Conservation (phyloP, 2,113 vertebrate genomes). For the Meleagris gallopavo region DNA sequence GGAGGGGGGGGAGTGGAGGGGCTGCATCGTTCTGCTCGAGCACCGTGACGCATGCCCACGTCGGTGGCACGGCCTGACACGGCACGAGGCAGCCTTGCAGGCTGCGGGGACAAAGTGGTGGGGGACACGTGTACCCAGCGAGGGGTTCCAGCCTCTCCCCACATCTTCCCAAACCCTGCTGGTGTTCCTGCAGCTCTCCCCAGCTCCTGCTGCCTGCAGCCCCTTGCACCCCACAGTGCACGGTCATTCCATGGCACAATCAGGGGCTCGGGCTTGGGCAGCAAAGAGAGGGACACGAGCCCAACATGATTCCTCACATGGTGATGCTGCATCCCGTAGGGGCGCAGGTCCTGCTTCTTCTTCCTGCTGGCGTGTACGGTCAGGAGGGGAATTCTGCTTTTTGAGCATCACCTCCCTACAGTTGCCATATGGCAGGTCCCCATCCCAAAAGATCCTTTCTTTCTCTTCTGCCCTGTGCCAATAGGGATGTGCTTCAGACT, state of each 20-base stretch:
- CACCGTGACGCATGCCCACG: not conserved
- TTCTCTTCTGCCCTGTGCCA: not conserved
- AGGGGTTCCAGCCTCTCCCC: not conserved
- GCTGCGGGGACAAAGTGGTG: not conserved
- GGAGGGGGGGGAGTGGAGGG: not conserved
- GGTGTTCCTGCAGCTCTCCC: not conserved
- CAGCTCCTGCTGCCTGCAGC: not conserved
- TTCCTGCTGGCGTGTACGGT: too few species aligned
- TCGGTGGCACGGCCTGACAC: fast-evolving
- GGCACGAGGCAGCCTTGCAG: not conserved
- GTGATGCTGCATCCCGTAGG: too few species aligned
- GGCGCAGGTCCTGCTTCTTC: not conserved
- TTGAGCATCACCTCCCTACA: not conserved
- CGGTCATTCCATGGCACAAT: fast-evolving
- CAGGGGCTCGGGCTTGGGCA: not conserved
- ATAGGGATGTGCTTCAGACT: fast-evolving
- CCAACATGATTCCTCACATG: not conserved
- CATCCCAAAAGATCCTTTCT: not conserved
- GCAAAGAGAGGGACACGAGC: not conserved
- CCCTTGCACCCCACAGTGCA: not conserved
- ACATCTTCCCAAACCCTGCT: not conserved
- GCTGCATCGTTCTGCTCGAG: fast-evolving
- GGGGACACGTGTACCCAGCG: fast-evolving
- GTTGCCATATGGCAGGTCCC: fast-evolving
- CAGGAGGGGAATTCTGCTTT: not conserved